Evolutionary conservation across 2,113 vertebrate genomes (phyloP), one percentile per base, ranked within the genome.

Genomic region (Hippocampus guttulatus): DNA sequence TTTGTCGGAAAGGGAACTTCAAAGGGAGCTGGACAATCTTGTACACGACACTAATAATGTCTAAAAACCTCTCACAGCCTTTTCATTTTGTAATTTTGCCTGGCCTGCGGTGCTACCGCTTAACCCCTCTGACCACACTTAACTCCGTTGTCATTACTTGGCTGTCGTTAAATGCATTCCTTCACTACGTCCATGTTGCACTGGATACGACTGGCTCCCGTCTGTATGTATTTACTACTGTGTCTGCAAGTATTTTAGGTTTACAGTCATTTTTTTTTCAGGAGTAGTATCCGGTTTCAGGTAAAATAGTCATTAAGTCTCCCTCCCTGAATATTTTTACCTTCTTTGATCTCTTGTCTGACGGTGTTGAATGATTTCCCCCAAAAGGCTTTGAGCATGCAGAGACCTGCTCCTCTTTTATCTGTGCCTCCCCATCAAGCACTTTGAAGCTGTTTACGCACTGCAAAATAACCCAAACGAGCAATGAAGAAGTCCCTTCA

Each of bases 341-440:
- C 86, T 76, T 64, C 85, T 91, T 91, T 91, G 86, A 91, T 92
- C 85, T 81, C 70, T 71, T 61, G 64, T 12, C 57, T 12, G 77
- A 70, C 69, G 27, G 75, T 83, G 83, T 86, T 89, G 85, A 83
- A 83, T 71, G 84, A 71, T 85, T 87, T 82, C 74, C 69, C 80
- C 75, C 62, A 68, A 85, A 87, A 82, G 52, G 40, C 83, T 66
- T 74, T 38, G 77, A 86, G 87, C 86, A 78, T 62, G 70, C 79
- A 75, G 85, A 33, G n/a, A 83, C 85, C 73, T 64, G 74, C 79
- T 76, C 69, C 69, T 82, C 75, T 79, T 87, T 84, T 87, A 84
- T 89, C 84, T 81, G 73, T 68, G 58, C 73, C 84, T 83, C 71
- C 65, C 75, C 60, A 11, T 73, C 40, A 27, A 47, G 23, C 64